A percentile compares a stretch with the other conserved stretches of the same genome.
Conservation (phyloP, 2,113 vertebrate genomes). For the Otolemur garnettii region DNA sequence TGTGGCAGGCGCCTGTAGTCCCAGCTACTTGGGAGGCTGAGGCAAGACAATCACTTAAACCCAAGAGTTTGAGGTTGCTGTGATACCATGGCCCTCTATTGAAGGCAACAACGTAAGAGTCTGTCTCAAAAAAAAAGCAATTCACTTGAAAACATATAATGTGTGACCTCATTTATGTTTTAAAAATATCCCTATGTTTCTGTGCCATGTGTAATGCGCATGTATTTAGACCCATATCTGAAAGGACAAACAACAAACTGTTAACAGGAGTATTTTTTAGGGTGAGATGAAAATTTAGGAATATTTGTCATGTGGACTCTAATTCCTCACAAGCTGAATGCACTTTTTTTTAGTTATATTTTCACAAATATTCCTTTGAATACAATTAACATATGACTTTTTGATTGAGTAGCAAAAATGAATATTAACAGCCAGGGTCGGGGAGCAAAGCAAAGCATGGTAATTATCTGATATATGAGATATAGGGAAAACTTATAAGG, state of each 20-base stretch:
- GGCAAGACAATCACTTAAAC: too few relatives aligned
- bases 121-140: background rate
- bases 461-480: background rate
- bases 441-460: background rate
- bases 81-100: too few relatives aligned
- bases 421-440: background rate
- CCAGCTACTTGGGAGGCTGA: too few relatives aligned
- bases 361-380: background rate
- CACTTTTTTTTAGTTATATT: background rate
- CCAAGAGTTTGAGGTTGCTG: too few relatives aligned
- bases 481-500: background rate
- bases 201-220: background rate
- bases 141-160: background rate
- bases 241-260: background rate
- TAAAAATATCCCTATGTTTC: background rate
- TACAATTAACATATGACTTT: background rate
- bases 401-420: background rate
- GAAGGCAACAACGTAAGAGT: too few relatives aligned
- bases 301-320: background rate
- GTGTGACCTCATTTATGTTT: constrained; percentile 9
- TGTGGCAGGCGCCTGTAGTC: too few relatives aligned
- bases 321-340: background rate
- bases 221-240: background rate
- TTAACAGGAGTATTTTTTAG: background rate
- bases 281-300: background rate